Evolutionary conservation across 2,113 vertebrate genomes (phyloP).

Genomic region (Melospiza melodia): DNA sequence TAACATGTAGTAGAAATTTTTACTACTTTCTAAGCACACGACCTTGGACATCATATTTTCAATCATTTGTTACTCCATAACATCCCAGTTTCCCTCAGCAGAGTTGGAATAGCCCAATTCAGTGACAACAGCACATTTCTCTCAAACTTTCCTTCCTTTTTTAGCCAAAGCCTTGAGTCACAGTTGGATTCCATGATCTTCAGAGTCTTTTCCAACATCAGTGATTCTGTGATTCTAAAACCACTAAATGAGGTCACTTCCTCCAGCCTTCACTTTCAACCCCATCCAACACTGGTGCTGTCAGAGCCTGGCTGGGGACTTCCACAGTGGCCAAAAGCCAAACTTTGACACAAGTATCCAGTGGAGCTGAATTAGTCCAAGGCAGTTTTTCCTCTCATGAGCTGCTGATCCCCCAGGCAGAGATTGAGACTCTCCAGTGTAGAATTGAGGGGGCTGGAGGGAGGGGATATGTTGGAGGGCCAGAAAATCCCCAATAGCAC

Average conservation of each 20-base stretch:
- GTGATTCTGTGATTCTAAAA: not conserved
- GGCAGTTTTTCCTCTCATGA: not conserved
- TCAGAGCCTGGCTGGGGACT: not conserved
- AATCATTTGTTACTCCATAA: not conserved
- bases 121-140: not conserved
- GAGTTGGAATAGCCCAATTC: not conserved
- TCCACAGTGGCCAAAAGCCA: not conserved
- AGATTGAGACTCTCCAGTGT: fast-evolving
- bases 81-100: not conserved
- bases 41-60: not conserved
- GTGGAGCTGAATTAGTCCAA: not conserved
- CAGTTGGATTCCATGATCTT: not conserved
- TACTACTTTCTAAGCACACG: not conserved
- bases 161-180: not conserved
- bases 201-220: not conserved
- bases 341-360: not conserved
- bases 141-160: not conserved
- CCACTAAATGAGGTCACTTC: not conserved
- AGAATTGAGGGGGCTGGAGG: not conserved
- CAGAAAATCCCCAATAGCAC: not conserved
- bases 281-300: not conserved
- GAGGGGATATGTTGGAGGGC: not conserved
- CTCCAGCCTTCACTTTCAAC: not conserved
- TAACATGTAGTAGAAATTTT: not conserved
- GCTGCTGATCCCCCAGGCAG: not conserved